Conservation (phyloP, 2,888 invertebrate genomes). For the Neocrepidodera transversa region DNA sequence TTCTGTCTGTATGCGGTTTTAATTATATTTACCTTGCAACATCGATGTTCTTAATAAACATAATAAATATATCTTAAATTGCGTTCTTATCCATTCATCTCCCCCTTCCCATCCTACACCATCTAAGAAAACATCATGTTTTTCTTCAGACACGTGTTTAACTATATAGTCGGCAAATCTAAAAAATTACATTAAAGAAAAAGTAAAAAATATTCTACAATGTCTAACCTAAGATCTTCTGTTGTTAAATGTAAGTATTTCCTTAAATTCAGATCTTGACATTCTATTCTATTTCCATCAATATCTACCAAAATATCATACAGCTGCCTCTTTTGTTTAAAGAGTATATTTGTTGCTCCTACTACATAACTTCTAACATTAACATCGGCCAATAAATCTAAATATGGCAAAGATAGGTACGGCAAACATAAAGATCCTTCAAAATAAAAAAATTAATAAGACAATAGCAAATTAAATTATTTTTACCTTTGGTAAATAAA, state of each 20-base stretch:
- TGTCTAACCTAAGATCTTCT: slow-evolving; percentile 84
- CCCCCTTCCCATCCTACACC: slow-evolving; percentile 90
- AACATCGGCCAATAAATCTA: slow-evolving; percentile 88
- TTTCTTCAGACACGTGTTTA: slow-evolving; percentile 70
- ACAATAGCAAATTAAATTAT: no score
- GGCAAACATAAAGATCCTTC: slow-evolving; percentile 91
- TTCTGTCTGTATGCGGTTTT: no score
- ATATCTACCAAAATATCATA: slow-evolving; percentile 93
- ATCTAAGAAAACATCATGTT: slow-evolving; percentile 75
- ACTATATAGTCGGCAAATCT: slow-evolving; percentile 91
- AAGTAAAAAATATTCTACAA: background rate
- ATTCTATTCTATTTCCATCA: slow-evolving; percentile 77
- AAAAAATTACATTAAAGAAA: background rate
- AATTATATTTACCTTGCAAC: slow-evolving; percentile 68
- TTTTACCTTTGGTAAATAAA: slow-evolving; percentile 37
- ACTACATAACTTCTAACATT: slow-evolving; percentile 87
- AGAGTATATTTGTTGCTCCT: slow-evolving; percentile 98
- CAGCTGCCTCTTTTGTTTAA: slow-evolving; percentile 91
- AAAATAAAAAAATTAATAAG: background rate
- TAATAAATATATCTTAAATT: slow-evolving; percentile 87
- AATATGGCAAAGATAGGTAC: slow-evolving; percentile 92
- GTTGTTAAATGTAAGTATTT: slow-evolving; percentile 88
- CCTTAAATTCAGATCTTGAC: slow-evolving; percentile 78
- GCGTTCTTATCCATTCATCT: slow-evolving; percentile 95
- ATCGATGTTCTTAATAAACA: slow-evolving; percentile 82